Evolutionary conservation across 2,888 invertebrate genomes (phyloP).

Genomic region (Lasioglossum morio): DNA sequence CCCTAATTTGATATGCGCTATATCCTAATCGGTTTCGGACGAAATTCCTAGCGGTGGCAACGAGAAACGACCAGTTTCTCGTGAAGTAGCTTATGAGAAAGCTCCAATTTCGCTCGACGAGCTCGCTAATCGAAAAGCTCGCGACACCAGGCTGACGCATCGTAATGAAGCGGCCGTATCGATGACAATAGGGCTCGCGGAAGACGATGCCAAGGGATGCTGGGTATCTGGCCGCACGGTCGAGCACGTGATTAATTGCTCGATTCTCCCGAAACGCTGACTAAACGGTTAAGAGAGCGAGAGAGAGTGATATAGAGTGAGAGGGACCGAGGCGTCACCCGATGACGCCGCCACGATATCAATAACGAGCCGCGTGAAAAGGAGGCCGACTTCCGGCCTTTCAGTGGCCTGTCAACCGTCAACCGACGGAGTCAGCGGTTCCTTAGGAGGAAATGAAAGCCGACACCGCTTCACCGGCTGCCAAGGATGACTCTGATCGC

Average conservation of each 20-base stretch:
- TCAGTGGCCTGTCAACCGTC: constrained; percentile 29
- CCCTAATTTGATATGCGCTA: not conserved
- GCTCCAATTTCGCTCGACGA: constrained; percentile 8
- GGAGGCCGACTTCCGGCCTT: constrained; percentile 34
- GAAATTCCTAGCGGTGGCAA: not conserved
- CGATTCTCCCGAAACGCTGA: constrained; percentile 71
- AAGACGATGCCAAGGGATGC: constrained; percentile 36
- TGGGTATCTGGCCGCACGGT: constrained; percentile 51
- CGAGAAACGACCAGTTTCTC: not conserved
- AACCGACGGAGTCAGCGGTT: constrained; percentile 34
- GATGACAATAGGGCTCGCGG: constrained; percentile 34
- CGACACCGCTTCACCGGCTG: not conserved
- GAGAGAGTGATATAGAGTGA: not conserved
- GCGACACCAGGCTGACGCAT: constrained; percentile 3
- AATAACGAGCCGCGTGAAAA: constrained; percentile 44
- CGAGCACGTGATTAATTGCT: constrained; percentile 71
- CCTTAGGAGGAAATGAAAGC: constrained; percentile 6
- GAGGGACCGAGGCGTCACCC: constrained; percentile 29
- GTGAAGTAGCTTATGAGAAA: not conserved
- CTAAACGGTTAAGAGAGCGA: constrained; percentile 52
- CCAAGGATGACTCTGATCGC: not conserved
- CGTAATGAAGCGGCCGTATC: constrained; percentile 29
- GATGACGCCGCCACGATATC: constrained; percentile 34
- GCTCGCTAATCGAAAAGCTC: constrained; percentile 4
- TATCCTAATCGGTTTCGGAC: no score